Evolutionary conservation across 2,113 vertebrate species (phyloP), one percentile per base, ranked within the genome.

Genomic region (Balaeniceps rex): DNA sequence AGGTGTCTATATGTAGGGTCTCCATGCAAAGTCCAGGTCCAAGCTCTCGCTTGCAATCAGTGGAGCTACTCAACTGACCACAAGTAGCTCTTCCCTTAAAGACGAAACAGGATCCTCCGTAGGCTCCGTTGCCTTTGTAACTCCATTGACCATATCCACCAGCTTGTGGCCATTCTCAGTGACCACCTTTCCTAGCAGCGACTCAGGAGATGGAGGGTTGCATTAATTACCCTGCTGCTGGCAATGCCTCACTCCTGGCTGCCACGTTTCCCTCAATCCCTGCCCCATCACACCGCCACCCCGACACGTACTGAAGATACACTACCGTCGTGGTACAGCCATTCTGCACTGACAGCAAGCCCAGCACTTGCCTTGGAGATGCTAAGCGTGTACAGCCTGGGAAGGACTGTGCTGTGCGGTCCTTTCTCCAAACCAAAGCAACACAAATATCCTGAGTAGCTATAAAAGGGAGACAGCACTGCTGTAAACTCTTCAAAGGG

Each of bases 401-500:
- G 66, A 86, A 44, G 24, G 36, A 76, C 68, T 36, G 19, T 34
- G 65, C 15, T 71, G 51, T 38, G 93, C 70, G 88, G n/a, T 51
- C 69, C 60, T 31, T 54, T 76, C 77, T 76, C 33, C 51, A 96
- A 91, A 72, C 44, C 74, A 88, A 93, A 65, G 49, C n/a, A 71
- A 82, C 40, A 83, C 57, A 72, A 87, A 85, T 21, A 89, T 77
- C 52, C 36, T 13, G 31, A 80, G 58, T 9, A 65, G 81, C 82
- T 91, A 65, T 85, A 77, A 85, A 91, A 95, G 74, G 61, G 76
- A 78, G 88, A 91, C 83, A 92, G 65, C 36, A 4, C 87, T 52
- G 70, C 93, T 14, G 5, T 83, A 95, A 95, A 91, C 66, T 94
- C 69, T 33, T 93, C 89, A 95, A 93, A 79, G 60, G n/a, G 49